These are phyloP conservation scores for Pygmarrhopalites habei DNA, from an alignment of 1,140 invertebrate species.

Conservation along the genomic window DNA sequence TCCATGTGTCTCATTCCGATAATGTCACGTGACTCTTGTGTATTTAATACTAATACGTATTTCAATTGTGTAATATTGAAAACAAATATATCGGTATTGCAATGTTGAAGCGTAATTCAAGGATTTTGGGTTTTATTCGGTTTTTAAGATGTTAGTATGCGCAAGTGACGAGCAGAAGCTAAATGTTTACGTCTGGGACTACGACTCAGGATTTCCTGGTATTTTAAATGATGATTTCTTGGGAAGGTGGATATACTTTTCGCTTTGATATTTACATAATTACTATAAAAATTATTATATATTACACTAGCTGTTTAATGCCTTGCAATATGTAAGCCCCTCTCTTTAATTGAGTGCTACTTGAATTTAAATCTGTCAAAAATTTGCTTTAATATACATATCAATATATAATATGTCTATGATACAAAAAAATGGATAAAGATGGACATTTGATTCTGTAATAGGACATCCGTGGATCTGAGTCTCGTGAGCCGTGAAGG, in stretches of 20 bases:
- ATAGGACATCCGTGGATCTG: conserved; percentile 35
- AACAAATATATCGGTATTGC: too few relatives aligned
- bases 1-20: too few relatives aligned
- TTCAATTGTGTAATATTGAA: too few relatives aligned
- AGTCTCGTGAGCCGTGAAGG: conserved; percentile 40
- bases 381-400: conserved; percentile 3
- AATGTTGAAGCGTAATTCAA: too few relatives aligned
- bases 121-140: conserved; percentile 12
- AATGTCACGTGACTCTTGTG: too few relatives aligned
- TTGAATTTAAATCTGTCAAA: neutral
- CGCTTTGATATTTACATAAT: neutral
- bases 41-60: too few relatives aligned
- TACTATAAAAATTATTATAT: conserved; percentile 7
- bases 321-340: too few relatives aligned
- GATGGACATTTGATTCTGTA: conserved; percentile 2
- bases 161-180: conserved; percentile 61
- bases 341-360: too few relatives aligned
- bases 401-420: neutral
- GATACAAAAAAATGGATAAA: neutral
- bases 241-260: conserved; percentile 56
- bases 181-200: conserved; percentile 71
- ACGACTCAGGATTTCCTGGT: conserved; percentile 70
- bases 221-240: conserved; percentile 70
- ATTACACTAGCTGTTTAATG: too few relatives aligned
- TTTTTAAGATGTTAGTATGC: conserved; percentile 59